Conservation (phyloP, 2,888 invertebrate species). For the Limnephilus auricula region DNA sequence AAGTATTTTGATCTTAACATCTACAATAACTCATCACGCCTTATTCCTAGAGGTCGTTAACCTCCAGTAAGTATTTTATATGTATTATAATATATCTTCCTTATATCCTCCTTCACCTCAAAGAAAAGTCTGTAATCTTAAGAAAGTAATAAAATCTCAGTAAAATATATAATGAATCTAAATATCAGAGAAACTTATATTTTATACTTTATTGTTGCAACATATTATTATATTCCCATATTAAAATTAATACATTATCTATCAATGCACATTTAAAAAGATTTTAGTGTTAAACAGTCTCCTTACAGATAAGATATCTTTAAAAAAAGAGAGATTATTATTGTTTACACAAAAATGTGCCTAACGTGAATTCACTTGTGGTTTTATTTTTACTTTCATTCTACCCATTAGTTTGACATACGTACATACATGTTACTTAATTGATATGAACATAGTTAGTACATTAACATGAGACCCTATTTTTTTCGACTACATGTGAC, state of each 20-base stretch:
- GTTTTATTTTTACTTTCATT: not conserved
- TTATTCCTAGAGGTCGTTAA: not conserved
- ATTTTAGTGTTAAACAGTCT: not conserved
- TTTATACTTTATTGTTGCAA: too few species aligned
- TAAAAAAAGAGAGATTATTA: not conserved
- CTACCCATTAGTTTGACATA: not conserved
- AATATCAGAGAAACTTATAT: not conserved
- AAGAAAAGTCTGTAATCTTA: not conserved
- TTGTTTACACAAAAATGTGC: not conserved
- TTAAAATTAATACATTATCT: not conserved
- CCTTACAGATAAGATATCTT: not conserved
- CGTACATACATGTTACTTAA: not conserved
- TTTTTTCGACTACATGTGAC: not conserved
- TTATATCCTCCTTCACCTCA: not conserved
- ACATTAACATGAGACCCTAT: not conserved
- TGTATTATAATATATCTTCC: not conserved
- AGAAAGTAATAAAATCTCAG: not conserved
- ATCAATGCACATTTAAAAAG: not conserved
- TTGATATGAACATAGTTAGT: not conserved
- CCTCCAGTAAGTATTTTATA: not conserved
- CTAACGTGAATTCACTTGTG: not conserved
- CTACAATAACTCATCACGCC: not conserved
- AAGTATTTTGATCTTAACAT: not conserved
- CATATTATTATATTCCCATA: not conserved
- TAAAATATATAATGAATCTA: not conserved